Conservation (phyloP, 2,888 invertebrate genomes). For the Andrena praecox region DNA sequence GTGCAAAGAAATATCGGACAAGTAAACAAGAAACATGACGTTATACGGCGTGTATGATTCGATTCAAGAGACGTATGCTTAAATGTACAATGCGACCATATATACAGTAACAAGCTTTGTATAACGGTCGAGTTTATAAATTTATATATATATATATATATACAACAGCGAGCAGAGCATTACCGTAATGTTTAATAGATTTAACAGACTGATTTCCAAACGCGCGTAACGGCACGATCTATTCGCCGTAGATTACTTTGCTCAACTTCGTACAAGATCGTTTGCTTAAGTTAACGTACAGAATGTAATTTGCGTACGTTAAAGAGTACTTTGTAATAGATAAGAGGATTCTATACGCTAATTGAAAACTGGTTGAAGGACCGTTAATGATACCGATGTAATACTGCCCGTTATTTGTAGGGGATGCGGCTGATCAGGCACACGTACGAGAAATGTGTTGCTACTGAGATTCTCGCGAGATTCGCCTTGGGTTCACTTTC, state of each 20-base stretch:
- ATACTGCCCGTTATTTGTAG: conserved; percentile 85
- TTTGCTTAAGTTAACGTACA: background rate
- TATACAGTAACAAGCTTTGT: background rate
- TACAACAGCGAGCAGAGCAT: conserved; percentile 6
- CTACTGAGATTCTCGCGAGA: conserved; percentile 83
- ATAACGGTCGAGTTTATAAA: conserved; percentile 17
- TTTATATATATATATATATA: no score
- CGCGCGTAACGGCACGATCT: background rate
- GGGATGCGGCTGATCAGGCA: conserved; percentile 84
- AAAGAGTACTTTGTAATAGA: conserved; percentile 15
- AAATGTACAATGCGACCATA: conserved; percentile 44
- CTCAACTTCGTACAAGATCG: background rate
- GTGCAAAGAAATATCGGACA: conserved; percentile 51
- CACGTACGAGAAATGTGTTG: conserved; percentile 81
- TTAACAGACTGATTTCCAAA: background rate
- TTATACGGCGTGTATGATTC: conserved; percentile 14
- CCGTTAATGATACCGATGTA: conserved; percentile 81
- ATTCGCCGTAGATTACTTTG: background rate
- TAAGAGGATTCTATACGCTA: conserved; percentile 38
- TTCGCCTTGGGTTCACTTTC: conserved; percentile 83
- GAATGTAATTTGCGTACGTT: background rate
- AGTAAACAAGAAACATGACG: conserved; percentile 53
- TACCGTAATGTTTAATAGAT: conserved; percentile 1
- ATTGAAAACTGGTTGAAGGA: conserved; percentile 69
- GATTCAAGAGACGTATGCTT: conserved; percentile 36